Evolutionary conservation across 2,888 invertebrate genomes (phyloP).

Genomic region (Clepsis dumicolana): DNA sequence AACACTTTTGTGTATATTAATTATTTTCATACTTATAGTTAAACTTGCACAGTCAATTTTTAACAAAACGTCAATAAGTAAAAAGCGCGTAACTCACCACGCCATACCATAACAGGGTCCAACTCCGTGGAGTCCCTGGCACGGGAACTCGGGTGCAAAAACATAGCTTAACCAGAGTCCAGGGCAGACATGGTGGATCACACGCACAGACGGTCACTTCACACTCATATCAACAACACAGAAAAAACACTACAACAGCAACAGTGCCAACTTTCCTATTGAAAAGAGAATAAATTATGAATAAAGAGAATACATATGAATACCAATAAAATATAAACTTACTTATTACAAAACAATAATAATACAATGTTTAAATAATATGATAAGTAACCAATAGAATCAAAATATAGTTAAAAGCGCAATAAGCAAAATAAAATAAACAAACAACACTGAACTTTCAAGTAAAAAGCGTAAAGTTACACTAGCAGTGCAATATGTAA

Average conservation of each 20-base stretch:
- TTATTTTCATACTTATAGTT: not conserved
- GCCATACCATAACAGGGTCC: slow-evolving; percentile 80
- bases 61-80: not conserved
- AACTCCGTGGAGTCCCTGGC: slow-evolving; percentile 76
- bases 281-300: slow-evolving; percentile 50
- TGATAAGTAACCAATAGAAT: slow-evolving; percentile 41
- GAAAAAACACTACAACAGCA: slow-evolving; percentile 43
- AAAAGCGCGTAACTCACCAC: slow-evolving; percentile 67
- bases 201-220: slow-evolving; percentile 58
- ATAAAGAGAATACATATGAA: slow-evolving; percentile 39
- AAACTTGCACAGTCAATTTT: not conserved
- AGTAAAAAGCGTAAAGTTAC: slow-evolving; percentile 35
- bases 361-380: slow-evolving; percentile 39
- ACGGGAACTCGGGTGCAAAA: slow-evolving; percentile 81
- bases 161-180: slow-evolving; percentile 84
- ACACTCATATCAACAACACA: slow-evolving; percentile 31
- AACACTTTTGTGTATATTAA: not conserved
- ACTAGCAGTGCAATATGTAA: slow-evolving; percentile 42
- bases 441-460: slow-evolving; percentile 61
- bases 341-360: slow-evolving; percentile 41
- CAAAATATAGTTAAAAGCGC: slow-evolving; percentile 20
- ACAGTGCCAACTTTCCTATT: slow-evolving; percentile 50
- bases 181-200: slow-evolving; percentile 75
- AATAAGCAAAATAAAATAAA: slow-evolving; percentile 37
- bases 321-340: slow-evolving; percentile 23